These are phyloP conservation scores for Mustela lutreola DNA, from an alignment of 2,113 vertebrate genomes.

Conservation along the genomic window DNA sequence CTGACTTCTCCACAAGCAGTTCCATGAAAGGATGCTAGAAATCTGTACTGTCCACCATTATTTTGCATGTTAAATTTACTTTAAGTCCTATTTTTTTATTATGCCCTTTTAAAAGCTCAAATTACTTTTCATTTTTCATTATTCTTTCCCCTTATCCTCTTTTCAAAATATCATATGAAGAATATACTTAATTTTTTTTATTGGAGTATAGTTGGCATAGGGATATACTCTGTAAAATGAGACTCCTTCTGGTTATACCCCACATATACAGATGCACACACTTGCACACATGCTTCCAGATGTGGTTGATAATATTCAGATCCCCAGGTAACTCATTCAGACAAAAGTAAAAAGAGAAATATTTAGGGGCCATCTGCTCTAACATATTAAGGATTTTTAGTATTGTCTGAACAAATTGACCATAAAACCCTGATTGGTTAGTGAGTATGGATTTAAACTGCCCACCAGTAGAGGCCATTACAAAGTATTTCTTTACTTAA, in stretches of 20 bases:
- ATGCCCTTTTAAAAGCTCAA: slow-evolving; percentile 46
- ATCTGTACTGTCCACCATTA: slow-evolving; percentile 3
- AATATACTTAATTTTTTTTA: not conserved
- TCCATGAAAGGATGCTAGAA: not conserved
- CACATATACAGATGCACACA: not conserved
- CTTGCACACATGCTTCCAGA: not conserved
- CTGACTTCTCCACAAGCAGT: not conserved
- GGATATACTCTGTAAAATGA: not conserved
- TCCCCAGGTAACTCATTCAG: not conserved
- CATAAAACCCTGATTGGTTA: not conserved
- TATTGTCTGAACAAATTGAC: slow-evolving; percentile 51
- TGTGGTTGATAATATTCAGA: slow-evolving; percentile 44
- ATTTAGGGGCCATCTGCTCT: not conserved
- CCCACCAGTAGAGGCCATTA: not conserved
- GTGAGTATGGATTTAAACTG: slow-evolving; percentile 17
- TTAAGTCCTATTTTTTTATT: slow-evolving; percentile 49
- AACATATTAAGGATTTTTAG: not conserved
- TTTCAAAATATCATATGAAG: slow-evolving; percentile 41
- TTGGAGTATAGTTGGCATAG: not conserved
- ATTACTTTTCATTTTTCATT: slow-evolving; percentile 55
- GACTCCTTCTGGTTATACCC: not conserved
- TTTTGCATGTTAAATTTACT: slow-evolving; percentile 52
- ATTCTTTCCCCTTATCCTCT: not conserved
- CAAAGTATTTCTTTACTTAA: slow-evolving; percentile 29
- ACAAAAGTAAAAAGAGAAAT: slow-evolving; percentile 51